Evolutionary conservation across 2,888 invertebrate species (phyloP).

Genomic region (Callosobruchus maculatus): DNA sequence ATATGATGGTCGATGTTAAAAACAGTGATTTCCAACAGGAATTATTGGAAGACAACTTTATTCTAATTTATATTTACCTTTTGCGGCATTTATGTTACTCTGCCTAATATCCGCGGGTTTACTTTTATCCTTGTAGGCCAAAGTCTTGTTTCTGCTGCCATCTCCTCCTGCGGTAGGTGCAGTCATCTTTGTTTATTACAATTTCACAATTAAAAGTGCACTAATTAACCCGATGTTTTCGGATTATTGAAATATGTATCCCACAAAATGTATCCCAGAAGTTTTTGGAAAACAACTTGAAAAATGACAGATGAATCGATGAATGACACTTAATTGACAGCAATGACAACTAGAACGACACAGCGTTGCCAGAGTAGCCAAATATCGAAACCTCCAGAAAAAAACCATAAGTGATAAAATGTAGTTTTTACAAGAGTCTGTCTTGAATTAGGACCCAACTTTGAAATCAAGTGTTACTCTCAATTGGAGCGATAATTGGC

Average conservation of each 20-base stretch:
- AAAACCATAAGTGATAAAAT: too few relatives aligned
- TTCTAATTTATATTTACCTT: constrained; percentile 61
- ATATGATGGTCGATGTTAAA: neutral
- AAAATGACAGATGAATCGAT: neutral
- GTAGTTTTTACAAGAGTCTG: too few relatives aligned
- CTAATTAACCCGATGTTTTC: neutral
- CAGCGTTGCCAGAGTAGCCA: too few relatives aligned
- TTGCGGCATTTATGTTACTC: constrained; percentile 97
- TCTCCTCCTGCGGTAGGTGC: constrained; percentile 49
- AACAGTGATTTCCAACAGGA: constrained; percentile 1
- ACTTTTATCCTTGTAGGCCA: constrained; percentile 83
- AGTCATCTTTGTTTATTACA: constrained; percentile 44
- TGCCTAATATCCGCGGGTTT: constrained; percentile 92
- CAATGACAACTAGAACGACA: too few relatives aligned
- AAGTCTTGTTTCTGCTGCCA: constrained; percentile 44
- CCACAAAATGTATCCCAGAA: too few relatives aligned
- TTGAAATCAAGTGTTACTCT: too few relatives aligned
- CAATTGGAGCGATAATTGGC: too few relatives aligned
- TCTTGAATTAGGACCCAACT: too few relatives aligned
- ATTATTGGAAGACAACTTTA: constrained; percentile 3
- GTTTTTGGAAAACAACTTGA: neutral
- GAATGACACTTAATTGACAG: too few relatives aligned
- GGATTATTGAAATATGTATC: neutral
- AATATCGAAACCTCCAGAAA: too few relatives aligned
- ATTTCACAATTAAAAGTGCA: neutral